A percentile compares a stretch with the other conserved stretches of the same genome.
These are phyloP conservation scores for Ptychobarbus kaznakovi DNA, from an alignment of 2,797 vertebrate species.

Conservation along the genomic window DNA sequence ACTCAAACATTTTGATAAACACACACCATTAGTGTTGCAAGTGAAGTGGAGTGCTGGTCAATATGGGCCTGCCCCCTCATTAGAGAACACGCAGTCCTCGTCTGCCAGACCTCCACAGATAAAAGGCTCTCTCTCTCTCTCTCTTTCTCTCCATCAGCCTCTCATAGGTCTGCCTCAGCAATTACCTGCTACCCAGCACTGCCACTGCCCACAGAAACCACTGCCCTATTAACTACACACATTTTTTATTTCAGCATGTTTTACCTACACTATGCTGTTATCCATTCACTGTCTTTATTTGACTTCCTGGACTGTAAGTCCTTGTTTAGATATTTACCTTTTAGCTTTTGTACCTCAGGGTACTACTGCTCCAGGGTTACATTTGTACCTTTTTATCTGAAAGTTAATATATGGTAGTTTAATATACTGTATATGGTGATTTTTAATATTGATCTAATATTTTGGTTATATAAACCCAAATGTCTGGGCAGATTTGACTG, in stretches of 20 bases:
- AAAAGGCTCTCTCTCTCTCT: slow-evolving; percentile 57
- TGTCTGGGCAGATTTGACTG: background rate
- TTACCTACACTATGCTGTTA: background rate
- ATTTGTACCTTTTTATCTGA: background rate
- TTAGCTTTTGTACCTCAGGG: background rate
- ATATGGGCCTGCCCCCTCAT: slow-evolving; percentile 54
- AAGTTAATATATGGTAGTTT: background rate
- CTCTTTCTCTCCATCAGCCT: slow-evolving; percentile 33
- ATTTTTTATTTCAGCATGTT: slow-evolving; percentile 17
- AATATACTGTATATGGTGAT: too few species aligned
- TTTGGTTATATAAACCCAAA: background rate
- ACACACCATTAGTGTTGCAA: slow-evolving; percentile 56
- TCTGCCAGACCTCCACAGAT: slow-evolving; percentile 49
- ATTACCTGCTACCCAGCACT: slow-evolving; percentile 45
- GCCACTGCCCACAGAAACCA: slow-evolving; percentile 26
- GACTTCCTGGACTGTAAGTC: background rate
- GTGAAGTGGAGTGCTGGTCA: slow-evolving; percentile 59
- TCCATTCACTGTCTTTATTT: background rate
- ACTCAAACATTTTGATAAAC: slow-evolving; percentile 60
- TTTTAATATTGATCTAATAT: background rate
- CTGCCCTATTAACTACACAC: slow-evolving; percentile 50
- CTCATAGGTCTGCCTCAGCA: slow-evolving; percentile 47
- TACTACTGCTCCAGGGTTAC: background rate
- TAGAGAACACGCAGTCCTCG: slow-evolving; percentile 37
- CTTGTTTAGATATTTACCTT: background rate